Base-by-base conservation (phyloP, 1,140 invertebrate species). In the Diorhabda carinulata region DNA sequence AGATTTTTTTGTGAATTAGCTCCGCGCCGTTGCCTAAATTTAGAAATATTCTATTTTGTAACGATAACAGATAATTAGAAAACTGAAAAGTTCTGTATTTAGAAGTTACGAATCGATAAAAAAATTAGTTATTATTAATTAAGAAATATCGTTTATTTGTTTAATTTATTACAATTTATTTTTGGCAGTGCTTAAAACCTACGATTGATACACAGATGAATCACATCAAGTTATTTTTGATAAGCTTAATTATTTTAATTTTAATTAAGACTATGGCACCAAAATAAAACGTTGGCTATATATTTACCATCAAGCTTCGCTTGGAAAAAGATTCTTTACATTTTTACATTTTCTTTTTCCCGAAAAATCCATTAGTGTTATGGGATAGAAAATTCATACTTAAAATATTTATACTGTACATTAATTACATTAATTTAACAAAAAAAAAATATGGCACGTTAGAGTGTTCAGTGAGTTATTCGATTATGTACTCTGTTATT, bases 171-270 rank as follows among this genome's bases (percentile, higher is more conserved):
- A 52, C 47, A 52, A 52, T 52, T n/a, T 52, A 52, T 52, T 52
- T 52, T 52, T 52, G 47, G 47, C 47, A 52, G 47, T 52, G 47
- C 47, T 52, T 52, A 52, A 52, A n/a, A 52, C n/a, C 47, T 52
- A 52, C 6, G n/a, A 52, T 52, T 52, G 47, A 52, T n/a, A 52
- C 47, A 52, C 47, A 52, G n/a, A 52, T 6, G 47, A 52, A 52
- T 52, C 47, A 52, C 47, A 52, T 52, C 5, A 52, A 52, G 47
- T 52, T 52, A 52, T 52, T 52, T 6, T 52, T n/a, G 4, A 8
- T 8, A 52, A n/a, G 6, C n/a, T 52, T 8, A 52, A 52, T n/a
- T 8, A 52, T 8, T 52, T 8, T 3, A 52, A 52, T 8, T 52
- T 52, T 52, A 52, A 52, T 8, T 52, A 52, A 52, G n/a, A 52